Base-by-base conservation (phyloP, 2,888 invertebrate genomes). In the Acronicta psi region DNA sequence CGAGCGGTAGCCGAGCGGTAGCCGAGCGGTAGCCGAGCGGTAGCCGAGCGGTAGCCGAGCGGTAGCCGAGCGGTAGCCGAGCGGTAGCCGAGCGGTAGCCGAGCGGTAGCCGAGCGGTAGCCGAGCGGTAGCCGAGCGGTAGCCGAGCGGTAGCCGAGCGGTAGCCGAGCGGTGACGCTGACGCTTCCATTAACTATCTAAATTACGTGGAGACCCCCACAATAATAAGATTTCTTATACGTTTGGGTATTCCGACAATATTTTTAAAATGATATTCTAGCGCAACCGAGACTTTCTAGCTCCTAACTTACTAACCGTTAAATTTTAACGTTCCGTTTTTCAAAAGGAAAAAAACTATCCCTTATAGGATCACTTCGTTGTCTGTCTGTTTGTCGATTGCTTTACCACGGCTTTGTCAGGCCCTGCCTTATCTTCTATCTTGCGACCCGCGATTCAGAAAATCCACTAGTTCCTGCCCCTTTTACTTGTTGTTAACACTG, bases 161-260 rank as follows among this genome's bases (percentile, higher is more conserved):
- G 34, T 36, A 23, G 9, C 67, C 61, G 45, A 45, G 45, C 59
- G 51, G 59, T 56, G 62, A 69, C 69, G 62, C 47, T 47, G 49
- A 52, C 47, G 57, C 69, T 64, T 67, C 74, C 69, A 78, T 79
- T 76, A 79, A 72, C 73, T 63, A 63, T 73, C 66, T 70, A 62
- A 71, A 78, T 75, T 71, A 73, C 59, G 54, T 55, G 58, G 63
- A 60, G 53, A 44, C 54, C 56, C 59, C 58, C 55, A 38, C 54
- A 57, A 50, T 73, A 73, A 73, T 69, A 66, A 56, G 56, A 72
- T 64, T 55, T 53, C 52, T 46, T 53, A 55, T 69, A 59, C 47
- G 23, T 59, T 2, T 0, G 13, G 5, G 31, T 31, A 8, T 9
- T 3, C 4, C 8, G 31, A 31, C 2, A 3, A n/a, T 34, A 34